A percentile compares a stretch with the other conserved stretches of the same genome.
phyloP scores from a whole-genome alignment of 2,888 invertebrate genomes.

The Rhogogaster chlorosoma region DNA sequence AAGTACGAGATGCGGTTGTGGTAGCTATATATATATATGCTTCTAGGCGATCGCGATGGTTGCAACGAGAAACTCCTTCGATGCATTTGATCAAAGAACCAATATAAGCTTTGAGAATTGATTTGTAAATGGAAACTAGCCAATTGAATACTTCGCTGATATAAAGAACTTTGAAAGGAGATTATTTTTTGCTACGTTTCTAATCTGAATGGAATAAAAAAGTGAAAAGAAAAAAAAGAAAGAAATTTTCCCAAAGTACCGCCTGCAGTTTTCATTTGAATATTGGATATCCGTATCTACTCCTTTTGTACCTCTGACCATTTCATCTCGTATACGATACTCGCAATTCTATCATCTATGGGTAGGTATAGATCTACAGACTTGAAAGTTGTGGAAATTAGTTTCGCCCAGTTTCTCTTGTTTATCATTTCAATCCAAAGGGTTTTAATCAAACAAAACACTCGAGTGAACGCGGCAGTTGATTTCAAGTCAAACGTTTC shows the following conservation, averaged over 20 bases:
- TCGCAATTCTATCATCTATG: background rate
- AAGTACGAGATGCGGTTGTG: background rate
- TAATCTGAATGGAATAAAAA: background rate
- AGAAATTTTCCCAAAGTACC: background rate
- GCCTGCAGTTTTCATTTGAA: too few relatives aligned
- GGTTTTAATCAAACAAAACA: conserved; percentile 36
- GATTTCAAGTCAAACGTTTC: conserved; percentile 31
- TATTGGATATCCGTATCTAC: too few relatives aligned
- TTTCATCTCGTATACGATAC: background rate
- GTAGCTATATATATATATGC: too few relatives aligned
- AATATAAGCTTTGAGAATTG: background rate
- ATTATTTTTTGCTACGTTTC: background rate
- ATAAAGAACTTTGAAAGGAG: background rate
- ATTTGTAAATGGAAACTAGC: background rate
- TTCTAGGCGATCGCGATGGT: background rate
- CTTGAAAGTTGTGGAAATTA: background rate
- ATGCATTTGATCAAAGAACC: background rate
- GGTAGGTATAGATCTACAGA: background rate
- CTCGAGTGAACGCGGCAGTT: conserved; percentile 3
- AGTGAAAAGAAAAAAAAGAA: too few relatives aligned
- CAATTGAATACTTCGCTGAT: background rate
- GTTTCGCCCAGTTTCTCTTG: conserved; percentile 2
- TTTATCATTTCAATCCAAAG: conserved; percentile 6
- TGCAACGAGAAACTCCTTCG: background rate
- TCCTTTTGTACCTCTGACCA: background rate